A percentile compares a stretch with the other conserved stretches of the same genome.
Conservation (phyloP, 2,888 invertebrate genomes). For the Hyalella azteca region DNA sequence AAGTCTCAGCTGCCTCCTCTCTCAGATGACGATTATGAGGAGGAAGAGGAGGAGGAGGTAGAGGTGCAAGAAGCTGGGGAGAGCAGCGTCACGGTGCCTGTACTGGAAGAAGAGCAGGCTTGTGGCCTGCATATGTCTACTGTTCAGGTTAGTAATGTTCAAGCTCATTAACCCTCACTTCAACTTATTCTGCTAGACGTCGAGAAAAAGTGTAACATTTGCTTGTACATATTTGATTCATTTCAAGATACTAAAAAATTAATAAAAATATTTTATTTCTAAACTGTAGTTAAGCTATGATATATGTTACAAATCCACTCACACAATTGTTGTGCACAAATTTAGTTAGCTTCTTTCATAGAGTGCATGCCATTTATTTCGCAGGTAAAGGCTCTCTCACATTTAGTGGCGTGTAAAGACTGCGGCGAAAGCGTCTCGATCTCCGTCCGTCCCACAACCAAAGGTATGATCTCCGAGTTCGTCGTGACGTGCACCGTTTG, state of each 20-base stretch:
- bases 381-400: constrained; percentile 50
- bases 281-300: too few species aligned
- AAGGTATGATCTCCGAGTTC: constrained; percentile 58
- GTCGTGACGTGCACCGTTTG: constrained; percentile 54
- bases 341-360: not conserved
- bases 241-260: too few species aligned
- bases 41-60: constrained; percentile 1
- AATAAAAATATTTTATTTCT: too few species aligned
- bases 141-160: constrained; percentile 46
- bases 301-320: too few species aligned
- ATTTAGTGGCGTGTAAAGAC: constrained; percentile 53
- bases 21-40: not conserved
- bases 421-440: constrained; percentile 51
- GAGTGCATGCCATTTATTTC: not conserved
- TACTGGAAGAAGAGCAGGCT: constrained; percentile 55
- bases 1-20: not conserved
- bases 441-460: constrained; percentile 55
- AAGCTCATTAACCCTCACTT: too few species aligned
- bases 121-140: constrained; percentile 57
- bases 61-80: not conserved
- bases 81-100: constrained; percentile 35
- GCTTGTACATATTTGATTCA: too few species aligned
- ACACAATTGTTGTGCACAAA: too few species aligned
- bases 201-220: too few species aligned
- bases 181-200: too few species aligned